A percentile compares a stretch with the other conserved stretches of the same genome.
Conservation (phyloP, 2,888 invertebrate species). For the Uloborus plumipes region DNA sequence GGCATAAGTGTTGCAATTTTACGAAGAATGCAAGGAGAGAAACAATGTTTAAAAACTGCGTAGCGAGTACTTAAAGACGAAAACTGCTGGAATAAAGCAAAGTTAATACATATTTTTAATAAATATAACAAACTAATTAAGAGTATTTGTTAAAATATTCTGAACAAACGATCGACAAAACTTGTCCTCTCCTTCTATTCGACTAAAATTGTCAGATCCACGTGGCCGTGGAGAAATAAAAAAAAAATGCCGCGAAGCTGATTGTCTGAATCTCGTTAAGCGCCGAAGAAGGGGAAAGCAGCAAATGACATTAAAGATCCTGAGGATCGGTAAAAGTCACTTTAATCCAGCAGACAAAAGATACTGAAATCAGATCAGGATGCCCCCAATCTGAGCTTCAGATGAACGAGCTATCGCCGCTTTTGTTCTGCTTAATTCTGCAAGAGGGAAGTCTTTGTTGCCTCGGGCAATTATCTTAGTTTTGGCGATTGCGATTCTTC, state of each 20-base stretch:
- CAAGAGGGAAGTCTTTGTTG: slow-evolving; percentile 40
- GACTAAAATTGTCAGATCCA: too few relatives aligned
- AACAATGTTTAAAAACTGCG: too few relatives aligned
- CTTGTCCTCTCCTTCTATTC: too few relatives aligned
- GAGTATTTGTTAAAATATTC: too few relatives aligned
- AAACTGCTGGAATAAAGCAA: too few relatives aligned
- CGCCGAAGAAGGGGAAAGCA: slow-evolving; percentile 17
- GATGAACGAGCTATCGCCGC: slow-evolving; percentile 32
- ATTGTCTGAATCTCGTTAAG: slow-evolving; percentile 47
- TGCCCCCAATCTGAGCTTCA: neutral
- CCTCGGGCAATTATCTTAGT: slow-evolving; percentile 43
- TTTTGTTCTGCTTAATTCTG: slow-evolving; percentile 44
- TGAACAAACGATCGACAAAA: too few relatives aligned
- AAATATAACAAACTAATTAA: too few relatives aligned
- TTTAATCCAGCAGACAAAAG: slow-evolving; percentile 47
- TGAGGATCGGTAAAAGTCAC: slow-evolving; percentile 33
- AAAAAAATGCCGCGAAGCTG: slow-evolving; percentile 26
- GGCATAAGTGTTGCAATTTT: too few relatives aligned
- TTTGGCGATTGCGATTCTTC: slow-evolving; percentile 43
- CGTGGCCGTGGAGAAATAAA: neutral
- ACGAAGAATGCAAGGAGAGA: too few relatives aligned
- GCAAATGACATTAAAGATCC: slow-evolving; percentile 49
- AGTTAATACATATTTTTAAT: too few relatives aligned
- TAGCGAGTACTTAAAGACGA: too few relatives aligned
- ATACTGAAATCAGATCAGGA: slow-evolving; percentile 46